A percentile compares a stretch with the other conserved stretches of the same genome.
Conservation (phyloP, 2,888 invertebrate genomes). For the Eustalomyia histrio region DNA sequence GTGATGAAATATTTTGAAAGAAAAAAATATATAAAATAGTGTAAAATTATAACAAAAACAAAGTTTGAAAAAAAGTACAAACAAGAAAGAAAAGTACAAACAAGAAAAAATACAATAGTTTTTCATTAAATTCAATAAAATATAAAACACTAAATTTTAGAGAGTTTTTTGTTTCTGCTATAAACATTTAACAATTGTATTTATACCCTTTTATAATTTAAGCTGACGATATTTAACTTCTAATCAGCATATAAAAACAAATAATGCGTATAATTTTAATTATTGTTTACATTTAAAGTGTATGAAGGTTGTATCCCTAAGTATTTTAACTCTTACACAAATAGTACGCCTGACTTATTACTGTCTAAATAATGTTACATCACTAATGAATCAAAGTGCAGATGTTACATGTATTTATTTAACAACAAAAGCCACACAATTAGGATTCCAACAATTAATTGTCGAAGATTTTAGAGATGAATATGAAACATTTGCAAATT, state of each 20-base stretch:
- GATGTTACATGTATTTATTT: constrained; percentile 7
- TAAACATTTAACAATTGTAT: too few species aligned
- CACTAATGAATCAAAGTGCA: constrained; percentile 64
- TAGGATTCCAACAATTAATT: constrained; percentile 43
- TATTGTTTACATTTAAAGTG: constrained; percentile 30
- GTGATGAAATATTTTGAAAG: too few species aligned
- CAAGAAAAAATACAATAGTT: too few species aligned
- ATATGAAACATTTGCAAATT: not conserved
- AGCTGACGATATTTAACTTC: too few species aligned
- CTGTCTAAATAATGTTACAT: constrained; percentile 21
- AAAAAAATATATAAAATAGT: too few species aligned
- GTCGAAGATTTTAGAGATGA: not conserved
- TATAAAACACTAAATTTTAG: too few species aligned
- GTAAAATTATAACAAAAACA: too few species aligned
- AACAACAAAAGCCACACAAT: constrained; percentile 41
- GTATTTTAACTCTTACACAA: not conserved
- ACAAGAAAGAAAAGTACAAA: too few species aligned
- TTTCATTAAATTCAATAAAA: too few species aligned
- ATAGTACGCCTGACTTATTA: constrained; percentile 29
- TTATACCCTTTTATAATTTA: too few species aligned
- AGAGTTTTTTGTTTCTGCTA: too few species aligned
- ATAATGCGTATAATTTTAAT: constrained; percentile 55
- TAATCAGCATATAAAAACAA: constrained; percentile 12
- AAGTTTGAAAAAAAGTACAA: too few species aligned
- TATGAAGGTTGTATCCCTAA: not conserved